Percentiles rank a stretch among this genome's conserved stretches.
These are phyloP conservation scores for Cryptus viduatorius DNA, from an alignment of 2,888 invertebrate species.

Conservation along the genomic window DNA sequence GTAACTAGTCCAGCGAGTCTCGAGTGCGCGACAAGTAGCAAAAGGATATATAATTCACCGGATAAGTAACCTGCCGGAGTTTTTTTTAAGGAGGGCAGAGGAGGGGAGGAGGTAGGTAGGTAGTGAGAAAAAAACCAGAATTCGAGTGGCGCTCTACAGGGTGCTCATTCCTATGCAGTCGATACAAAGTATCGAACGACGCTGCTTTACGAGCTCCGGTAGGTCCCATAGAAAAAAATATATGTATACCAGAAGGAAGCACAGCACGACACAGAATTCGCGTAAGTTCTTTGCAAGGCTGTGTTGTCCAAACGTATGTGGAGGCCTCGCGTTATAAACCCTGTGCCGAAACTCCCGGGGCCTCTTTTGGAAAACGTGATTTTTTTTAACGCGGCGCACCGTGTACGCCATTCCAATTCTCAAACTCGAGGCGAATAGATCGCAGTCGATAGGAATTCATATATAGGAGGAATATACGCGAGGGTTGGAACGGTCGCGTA, in stretches of 20 bases:
- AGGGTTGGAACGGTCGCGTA: conserved; percentile 32
- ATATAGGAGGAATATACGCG: conserved; percentile 24
- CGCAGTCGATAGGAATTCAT: conserved; percentile 63
- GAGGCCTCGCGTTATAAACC: neutral
- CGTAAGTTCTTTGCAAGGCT: conserved; percentile 8
- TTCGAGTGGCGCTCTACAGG: conserved; percentile 66
- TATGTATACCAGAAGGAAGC: conserved; percentile 15
- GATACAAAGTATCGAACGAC: conserved; percentile 69
- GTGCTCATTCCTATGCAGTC: conserved; percentile 69
- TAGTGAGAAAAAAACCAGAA: conserved; percentile 62
- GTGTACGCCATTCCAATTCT: conserved; percentile 56
- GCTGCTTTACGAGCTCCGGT: conserved; percentile 59
- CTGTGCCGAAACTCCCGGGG: neutral
- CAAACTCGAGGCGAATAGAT: conserved; percentile 57
- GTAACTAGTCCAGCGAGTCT: conserved; percentile 31
- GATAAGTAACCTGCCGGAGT: conserved; percentile 59
- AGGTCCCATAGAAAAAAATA: conserved; percentile 43
- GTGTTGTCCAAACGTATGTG: neutral
- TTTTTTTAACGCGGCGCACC: conserved; percentile 51
- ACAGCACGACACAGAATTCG: conserved; percentile 5
- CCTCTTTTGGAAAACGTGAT: conserved; percentile 41
- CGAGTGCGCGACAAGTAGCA: conserved; percentile 59
- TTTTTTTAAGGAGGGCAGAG: neutral
- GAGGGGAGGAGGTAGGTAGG: conserved; percentile 10
- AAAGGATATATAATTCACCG: conserved; percentile 59